A percentile compares a stretch with the other conserved stretches of the same genome.
These are phyloP conservation scores for Crypturellus tataupa DNA, from an alignment of 2,797 vertebrate genomes.

Conservation along the genomic window DNA sequence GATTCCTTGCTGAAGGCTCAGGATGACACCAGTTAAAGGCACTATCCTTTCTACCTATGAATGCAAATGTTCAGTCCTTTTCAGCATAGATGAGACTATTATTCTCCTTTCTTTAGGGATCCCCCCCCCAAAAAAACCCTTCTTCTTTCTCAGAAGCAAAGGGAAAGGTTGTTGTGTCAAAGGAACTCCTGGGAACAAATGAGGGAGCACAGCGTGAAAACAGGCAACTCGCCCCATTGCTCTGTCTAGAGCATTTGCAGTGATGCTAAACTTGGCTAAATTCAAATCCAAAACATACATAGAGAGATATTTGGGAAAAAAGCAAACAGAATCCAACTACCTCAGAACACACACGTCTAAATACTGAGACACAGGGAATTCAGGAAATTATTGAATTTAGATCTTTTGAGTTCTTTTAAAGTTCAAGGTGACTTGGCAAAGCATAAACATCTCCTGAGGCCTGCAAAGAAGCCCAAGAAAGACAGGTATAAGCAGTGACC, in stretches of 20 bases:
- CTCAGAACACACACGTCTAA: background rate
- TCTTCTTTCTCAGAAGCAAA: background rate
- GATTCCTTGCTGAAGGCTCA: background rate
- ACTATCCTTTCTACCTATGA: background rate
- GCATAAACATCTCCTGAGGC: background rate
- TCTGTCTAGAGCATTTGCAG: background rate
- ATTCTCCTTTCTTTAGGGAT: background rate
- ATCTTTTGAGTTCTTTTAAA: background rate
- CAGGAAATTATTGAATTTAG: background rate
- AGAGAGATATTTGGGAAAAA: background rate
- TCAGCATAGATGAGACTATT: background rate
- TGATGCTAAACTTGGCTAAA: background rate
- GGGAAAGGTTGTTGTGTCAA: background rate
- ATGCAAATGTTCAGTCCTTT: background rate
- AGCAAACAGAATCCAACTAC: background rate
- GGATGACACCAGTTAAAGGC: background rate
- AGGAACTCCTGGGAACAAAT: background rate
- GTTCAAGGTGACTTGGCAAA: background rate
- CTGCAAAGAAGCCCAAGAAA: background rate
- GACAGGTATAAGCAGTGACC: background rate
- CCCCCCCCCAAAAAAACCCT: background rate
- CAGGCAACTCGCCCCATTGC: background rate
- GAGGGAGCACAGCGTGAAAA: background rate
- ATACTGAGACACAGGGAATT: background rate
- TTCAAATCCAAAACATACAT: fast-evolving